Evolutionary conservation across 2,888 invertebrate genomes (phyloP), one percentile per base, ranked within the genome.

Genomic region (Lamellibrachia columna): DNA sequence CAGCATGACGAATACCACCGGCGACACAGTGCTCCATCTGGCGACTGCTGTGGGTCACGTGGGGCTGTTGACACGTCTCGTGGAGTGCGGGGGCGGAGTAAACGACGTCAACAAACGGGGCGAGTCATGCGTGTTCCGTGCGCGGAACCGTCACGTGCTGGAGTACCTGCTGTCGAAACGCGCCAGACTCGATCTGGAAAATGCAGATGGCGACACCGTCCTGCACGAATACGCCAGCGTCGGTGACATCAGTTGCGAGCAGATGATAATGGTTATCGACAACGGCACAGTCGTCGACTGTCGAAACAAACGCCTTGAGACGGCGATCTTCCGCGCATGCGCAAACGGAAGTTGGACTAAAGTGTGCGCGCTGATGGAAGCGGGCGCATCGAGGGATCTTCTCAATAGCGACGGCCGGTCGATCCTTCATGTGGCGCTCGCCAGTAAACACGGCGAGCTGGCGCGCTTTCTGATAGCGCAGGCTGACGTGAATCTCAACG

Each of bases 311-410:
- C 75, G 15, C 75, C 22, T n/a, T 4, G 75, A 75, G 75, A 75
- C 75, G 22, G 75, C 75, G 3, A 75, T 75, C 75, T 75, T 75
- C 75, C 75, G 75, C 75, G 75, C 75, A 75, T 75, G 75, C 75
- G 75, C 75, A 11, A 75, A 1, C 75, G 75, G 75, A 75, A 15
- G 75, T 75, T n/a, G 75, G 52, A 91, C 93, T 11, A 93, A 93
- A 53, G 93, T 93, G 7, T 28, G 93, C 28, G 93, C 93, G 53
- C 91, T 93, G 53, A 90, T 93, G 28, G 91, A 93, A 28, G 93
- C 93, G 8, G 93, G 92, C 90, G 93, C 93, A 28, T 92, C 92
- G 3, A 92, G 92, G 58, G 91, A 93, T 60, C 53, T 92, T n/a
- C 22, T 53, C 7, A 92, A 93, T 91, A 22, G 75, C 15, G 22